phyloP scores from a whole-genome alignment of 1,140 invertebrate species.

The Trachelipus rathkii region DNA sequence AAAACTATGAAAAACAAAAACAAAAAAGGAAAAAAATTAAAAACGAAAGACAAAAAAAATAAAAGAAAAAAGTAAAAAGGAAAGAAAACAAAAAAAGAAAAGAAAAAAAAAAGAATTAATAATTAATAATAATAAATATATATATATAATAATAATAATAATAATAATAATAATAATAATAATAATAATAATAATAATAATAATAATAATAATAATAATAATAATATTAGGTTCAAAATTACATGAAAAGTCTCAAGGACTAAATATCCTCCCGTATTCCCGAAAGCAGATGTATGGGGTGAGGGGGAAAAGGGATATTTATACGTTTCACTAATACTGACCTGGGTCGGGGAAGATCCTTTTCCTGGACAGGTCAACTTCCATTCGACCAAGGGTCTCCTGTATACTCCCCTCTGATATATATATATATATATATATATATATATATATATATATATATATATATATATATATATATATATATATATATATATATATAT shows the following conservation, averaged over 20 bases:
- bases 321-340: no score
- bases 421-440: background rate
- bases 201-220: background rate
- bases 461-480: slow-evolving; percentile 5
- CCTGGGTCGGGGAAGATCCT: slow-evolving; percentile 19
- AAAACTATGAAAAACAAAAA: no score
- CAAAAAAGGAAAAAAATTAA: no score
- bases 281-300: no score
- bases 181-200: background rate
- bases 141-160: background rate
- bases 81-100: no score
- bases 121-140: slow-evolving; percentile 15
- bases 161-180: background rate
- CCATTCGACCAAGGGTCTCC: slow-evolving; percentile 25
- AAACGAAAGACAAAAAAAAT: no score
- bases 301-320: no score
- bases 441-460: slow-evolving; percentile 49
- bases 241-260: no score
- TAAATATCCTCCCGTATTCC: no score
- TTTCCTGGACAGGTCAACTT: slow-evolving; percentile 23
- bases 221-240: no score
- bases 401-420: slow-evolving; percentile 8
- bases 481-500: background rate
- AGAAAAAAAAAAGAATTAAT: no score
- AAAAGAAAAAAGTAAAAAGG: no score